Base-by-base conservation (phyloP, 2,113 vertebrate species). In the Notothenia coriiceps region DNA sequence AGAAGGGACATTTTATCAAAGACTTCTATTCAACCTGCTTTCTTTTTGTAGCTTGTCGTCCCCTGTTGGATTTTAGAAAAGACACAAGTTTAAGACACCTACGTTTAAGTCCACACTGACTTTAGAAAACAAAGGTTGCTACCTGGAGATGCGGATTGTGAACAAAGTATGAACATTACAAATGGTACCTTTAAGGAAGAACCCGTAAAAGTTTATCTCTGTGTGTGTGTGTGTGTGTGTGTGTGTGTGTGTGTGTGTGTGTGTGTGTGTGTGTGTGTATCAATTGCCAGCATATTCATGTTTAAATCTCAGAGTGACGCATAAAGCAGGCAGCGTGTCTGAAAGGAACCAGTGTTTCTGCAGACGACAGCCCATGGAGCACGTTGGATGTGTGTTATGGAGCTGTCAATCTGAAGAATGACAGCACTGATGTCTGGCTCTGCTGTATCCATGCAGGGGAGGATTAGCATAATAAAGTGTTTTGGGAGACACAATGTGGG, bases 391-490 rank as follows among this genome's bases (percentile, higher is more conserved):
- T 40, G 35, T 40, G 68, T 68, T 85, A 59, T 63, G 57, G 33
- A 77, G 70, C 82, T 85, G 86, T 91, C 89, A 85, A 40, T 88
- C 81, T n/a, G 17, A 33, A 59, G 63, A 51, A 62, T 83, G 80
- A 82, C 86, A 83, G 79, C 52, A 46, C 69, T 80, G 82, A 83
- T 82, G 77, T 90, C 67, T 84, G 63, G 35, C 40, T 29, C 80
- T 25, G 77, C 75, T 65, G 74, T 68, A 82, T 82, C 70, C 80
- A 74, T 85, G 70, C 74, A 52, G 73, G 65, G 65, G 70, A 12
- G 77, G 74, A 86, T 91, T 88, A 80, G 71, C 89, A 89, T 91
- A 85, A 86, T 50, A 67, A 52, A 35, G 54, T 73, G 51, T 89
- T 83, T 75, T 68, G 80, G 66, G 51, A 81, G 79, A 71, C 73